Base-by-base conservation (phyloP, 2,797 vertebrate genomes). In the Crax fasciolata region DNA sequence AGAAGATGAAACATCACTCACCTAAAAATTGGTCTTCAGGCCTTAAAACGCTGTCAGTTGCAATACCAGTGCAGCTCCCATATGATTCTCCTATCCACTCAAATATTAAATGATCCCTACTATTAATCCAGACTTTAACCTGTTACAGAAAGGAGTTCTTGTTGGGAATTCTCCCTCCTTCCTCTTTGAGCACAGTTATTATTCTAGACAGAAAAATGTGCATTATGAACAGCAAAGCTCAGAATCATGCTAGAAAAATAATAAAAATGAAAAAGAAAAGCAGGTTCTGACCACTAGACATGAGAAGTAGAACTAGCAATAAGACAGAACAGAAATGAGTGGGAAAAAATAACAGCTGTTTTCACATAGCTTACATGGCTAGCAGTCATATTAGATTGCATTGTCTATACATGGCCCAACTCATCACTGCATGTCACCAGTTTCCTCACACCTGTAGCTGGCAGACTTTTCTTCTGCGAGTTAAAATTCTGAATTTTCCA, bases 41-140 rank as follows among this genome's bases (percentile, higher is more conserved):
- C 12, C 13, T 68, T 84, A 79, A 91, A 78, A 92, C 9, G 19
- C 67, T 88, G 88, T 38, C 73, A 89, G 2, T 9, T 62, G 14
- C 52, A 93, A 78, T 35, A 80, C n/a, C 67, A 78, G 49, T n/a
- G 38, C 19, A 41, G 70, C n/a, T 94, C 76, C 41, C 77, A 21
- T 14, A 27, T 39, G 20, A 83, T 86, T 71, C 51, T 23, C 72
- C 24, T 55, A 18, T 65, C 25, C 88, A 54, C 57, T 17, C 24
- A 38, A 83, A 90, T 28, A 65, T 90, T 72, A 94, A 90, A 57
- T 39, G 68, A 84, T 39, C 17, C 30, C 44, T 86, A 74, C 76
- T 87, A 54, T 65, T 87, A 91, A 93, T 77, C 51, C 62, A 63
- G n/a, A 83, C 19, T 59, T 67, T 49, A 81, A 30, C 9, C 55